A percentile compares a stretch with the other conserved stretches of the same genome.
Evolutionary conservation across 2,797 vertebrate species (phyloP).

Genomic region (Spinus olivaceus): DNA sequence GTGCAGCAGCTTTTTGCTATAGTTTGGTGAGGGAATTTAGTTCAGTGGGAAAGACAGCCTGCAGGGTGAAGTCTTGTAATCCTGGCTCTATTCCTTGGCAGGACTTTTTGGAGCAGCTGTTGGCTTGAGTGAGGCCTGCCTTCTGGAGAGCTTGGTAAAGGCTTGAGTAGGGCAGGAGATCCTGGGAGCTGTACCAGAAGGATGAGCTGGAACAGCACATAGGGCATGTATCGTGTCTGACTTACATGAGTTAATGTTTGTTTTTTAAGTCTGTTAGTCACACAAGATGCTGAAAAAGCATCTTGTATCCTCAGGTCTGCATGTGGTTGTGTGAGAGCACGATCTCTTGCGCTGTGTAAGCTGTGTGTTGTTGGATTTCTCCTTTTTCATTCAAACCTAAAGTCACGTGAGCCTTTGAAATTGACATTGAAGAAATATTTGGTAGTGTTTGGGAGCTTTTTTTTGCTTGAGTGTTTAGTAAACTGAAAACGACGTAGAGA

Average conservation of each 20-base stretch:
- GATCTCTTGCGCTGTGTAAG: fast-evolving
- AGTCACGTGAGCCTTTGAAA: not conserved
- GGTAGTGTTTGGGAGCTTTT: not conserved
- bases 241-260: fast-evolving
- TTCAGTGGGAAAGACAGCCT: not conserved
- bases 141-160: not conserved
- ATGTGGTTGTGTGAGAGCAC: not conserved
- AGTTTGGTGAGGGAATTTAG: not conserved
- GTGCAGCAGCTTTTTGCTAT: not conserved
- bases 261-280: not conserved
- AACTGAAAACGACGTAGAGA: not conserved
- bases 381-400: not conserved
- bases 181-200: not conserved
- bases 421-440: not conserved
- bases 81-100: not conserved
- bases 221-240: not conserved
- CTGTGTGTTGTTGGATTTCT: not conserved
- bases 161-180: too few species aligned
- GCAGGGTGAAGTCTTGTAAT: not conserved
- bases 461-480: not conserved
- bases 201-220: not conserved
- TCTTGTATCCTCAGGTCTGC: not conserved
- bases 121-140: not conserved
- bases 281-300: not conserved
- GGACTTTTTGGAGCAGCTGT: not conserved